Base-by-base conservation (phyloP, 2,888 invertebrate species). In the Uropetala carovei region DNA sequence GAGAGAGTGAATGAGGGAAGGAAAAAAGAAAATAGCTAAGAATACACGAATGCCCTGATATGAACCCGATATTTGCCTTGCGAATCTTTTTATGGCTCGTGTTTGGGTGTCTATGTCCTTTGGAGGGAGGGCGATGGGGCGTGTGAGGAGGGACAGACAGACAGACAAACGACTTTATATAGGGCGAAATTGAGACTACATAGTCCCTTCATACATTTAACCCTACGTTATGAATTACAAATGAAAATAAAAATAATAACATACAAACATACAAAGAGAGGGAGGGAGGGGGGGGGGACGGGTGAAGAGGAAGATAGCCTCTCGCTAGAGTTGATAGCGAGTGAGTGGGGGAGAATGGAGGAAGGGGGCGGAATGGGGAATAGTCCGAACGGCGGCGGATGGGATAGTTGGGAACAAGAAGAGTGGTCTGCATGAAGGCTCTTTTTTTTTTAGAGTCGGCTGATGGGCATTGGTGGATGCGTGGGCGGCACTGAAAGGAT, bases 61-160 rank as follows among this genome's bases (percentile, higher is more conserved):
- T 60, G 86, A 30, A 30, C 30, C 30, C 83, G 59, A 60, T 59
- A 60, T 86, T 86, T 18, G 43, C 16, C 30, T 27, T 27, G 30
- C 30, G 86, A 86, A 86, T 60, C 60, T 86, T 86, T 86, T 60
- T 60, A 86, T 86, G 86, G 30, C 30, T 11, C 60, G 43, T 86
- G 30, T 58, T 64, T 30, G 86, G 16, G 60, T 59, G 13, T 86
- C 30, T 27, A 59, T 56, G 22, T 27, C 9, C 5, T 0, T 58
- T 11, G 27, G 22, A 82, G 22, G 59, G 60, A 27, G 86, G 14
- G 22, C 14, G 27, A 11, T 27, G 22, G 27, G 27, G 27, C 3
- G 14, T 16, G n/a, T 58, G 22, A 85, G 16, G 30, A 86, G 18
- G 3, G 85, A 58, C n/a, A 9, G 13, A 84, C 11, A 16, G 57